Base-by-base conservation (phyloP, 2,888 invertebrate species). In the Muschampia plurimacula region DNA sequence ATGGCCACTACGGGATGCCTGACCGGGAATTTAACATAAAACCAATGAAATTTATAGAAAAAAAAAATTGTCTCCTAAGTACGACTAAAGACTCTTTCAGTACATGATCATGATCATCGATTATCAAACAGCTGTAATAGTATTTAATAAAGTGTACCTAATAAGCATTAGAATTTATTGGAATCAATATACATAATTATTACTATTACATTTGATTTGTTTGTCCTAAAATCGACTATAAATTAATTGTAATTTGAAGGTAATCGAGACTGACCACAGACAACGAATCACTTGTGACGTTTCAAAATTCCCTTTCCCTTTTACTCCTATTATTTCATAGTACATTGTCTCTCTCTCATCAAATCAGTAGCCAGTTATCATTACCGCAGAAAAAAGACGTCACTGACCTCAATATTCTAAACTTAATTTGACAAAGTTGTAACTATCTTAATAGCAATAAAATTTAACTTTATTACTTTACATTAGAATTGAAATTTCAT, bases 351-450 rank as follows among this genome's bases (percentile, higher is more conserved):
- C 89, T 74, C 78, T 89, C 87, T 80, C 81, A 84, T 88, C 81
- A 86, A 89, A 86, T 89, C 87, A 84, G 86, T 85, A 80, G 78
- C 77, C 77, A 78, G 76, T 79, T 83, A 82, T 83, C 81, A 82
- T 82, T 82, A 76, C 76, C 79, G 81, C 84, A 85, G 81, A 89
- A 92, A 91, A 91, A 91, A 91, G 89, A 89, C 91, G 93, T 91
- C 92, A 89, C 85, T 93, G 93, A 93, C 93, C 93, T 91, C 91
- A 90, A 90, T 92, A 87, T 66, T 63, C 67, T 65, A 74, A 65
- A 69, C 70, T 74, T 32, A 81, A 75, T 81, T 78, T 71, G 82
- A 84, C 82, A 82, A 76, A 76, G 84, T 83, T 76, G 76, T 78
- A 76, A 22, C 15, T 46, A 22, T 15, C 7, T 4, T 46, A 13